Conservation (phyloP, 2,113 vertebrate genomes). For the Stercorarius parasiticus region DNA sequence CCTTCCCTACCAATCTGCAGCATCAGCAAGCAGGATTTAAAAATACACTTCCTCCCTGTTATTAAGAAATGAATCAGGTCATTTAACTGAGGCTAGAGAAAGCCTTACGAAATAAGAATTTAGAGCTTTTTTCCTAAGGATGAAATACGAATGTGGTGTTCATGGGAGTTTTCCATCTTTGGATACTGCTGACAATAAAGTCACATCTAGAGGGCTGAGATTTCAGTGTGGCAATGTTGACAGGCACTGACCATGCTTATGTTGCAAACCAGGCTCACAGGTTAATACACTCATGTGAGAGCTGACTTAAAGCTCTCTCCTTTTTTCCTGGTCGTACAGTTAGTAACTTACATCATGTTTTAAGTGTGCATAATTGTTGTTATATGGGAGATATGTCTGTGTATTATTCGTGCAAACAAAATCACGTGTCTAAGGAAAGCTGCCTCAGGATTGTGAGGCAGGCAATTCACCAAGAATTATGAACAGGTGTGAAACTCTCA, state of each 20-base stretch:
- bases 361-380: background rate
- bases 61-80: background rate
- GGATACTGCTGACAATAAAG: background rate
- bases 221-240: background rate
- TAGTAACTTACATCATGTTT: background rate
- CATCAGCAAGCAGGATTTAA: background rate
- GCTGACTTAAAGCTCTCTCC: background rate
- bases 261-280: background rate
- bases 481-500: background rate
- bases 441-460: background rate
- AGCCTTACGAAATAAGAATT: background rate
- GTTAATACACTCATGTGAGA: background rate
- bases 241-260: background rate
- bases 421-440: background rate
- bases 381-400: background rate
- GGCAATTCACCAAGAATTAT: background rate
- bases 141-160: background rate
- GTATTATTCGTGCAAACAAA: background rate
- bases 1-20: background rate
- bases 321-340: background rate
- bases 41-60: background rate
- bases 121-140: background rate
- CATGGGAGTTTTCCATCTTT: background rate
- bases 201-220: background rate
- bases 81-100: constrained; percentile 7